Evolutionary conservation across 2,113 vertebrate species (phyloP).

Genomic region (Indri indri): DNA sequence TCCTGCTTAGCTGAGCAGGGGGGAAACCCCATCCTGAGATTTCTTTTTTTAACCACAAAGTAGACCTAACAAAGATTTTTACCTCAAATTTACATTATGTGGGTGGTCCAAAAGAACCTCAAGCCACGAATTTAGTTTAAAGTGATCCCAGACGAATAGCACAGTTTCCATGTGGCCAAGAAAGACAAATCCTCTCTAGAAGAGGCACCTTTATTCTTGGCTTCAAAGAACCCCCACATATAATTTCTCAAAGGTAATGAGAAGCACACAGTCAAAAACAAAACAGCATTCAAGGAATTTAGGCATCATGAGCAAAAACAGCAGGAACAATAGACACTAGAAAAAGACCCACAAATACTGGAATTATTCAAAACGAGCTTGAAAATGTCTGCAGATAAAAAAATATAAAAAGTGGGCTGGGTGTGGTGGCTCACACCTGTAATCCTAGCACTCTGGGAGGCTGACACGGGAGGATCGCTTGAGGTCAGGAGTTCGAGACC

Average conservation of each 20-base stretch:
- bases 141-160: background rate
- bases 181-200: background rate
- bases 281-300: background rate
- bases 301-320: background rate
- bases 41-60: background rate
- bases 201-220: background rate
- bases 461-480: too few relatives aligned
- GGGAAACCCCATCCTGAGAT: background rate
- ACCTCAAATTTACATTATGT: background rate
- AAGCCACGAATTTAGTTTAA: background rate
- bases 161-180: background rate
- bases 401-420: background rate
- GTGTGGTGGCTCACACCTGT: too few relatives aligned
- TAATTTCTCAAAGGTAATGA: background rate
- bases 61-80: background rate
- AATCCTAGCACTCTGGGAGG: too few relatives aligned
- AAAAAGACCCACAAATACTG: background rate
- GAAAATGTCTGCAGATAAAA: background rate
- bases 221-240: background rate
- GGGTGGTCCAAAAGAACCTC: background rate
- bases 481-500: too few relatives aligned
- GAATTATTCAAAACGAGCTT: background rate
- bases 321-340: background rate
- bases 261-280: background rate
- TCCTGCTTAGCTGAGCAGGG: background rate